phyloP scores from a whole-genome alignment of 2,888 invertebrate genomes.

The Pandemis heparana region DNA sequence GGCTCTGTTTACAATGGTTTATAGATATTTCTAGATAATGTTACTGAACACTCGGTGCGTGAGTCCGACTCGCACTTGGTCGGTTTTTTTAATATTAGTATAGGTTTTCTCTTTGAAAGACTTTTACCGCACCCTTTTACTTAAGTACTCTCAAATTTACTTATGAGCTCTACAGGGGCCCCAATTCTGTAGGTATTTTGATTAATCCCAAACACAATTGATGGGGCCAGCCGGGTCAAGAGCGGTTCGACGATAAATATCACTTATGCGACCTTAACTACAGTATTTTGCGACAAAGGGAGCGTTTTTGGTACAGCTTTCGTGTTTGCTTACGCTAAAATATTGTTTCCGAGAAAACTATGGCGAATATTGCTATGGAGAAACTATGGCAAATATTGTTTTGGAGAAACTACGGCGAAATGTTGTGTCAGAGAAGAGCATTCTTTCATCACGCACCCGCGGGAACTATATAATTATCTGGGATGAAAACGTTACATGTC shows the following conservation, averaged over 20 bases:
- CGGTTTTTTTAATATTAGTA: too few relatives aligned
- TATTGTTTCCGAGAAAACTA: neutral
- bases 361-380: neutral
- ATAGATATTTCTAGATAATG: too few relatives aligned
- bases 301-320: neutral
- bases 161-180: neutral
- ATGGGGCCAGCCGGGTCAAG: slow-evolving; percentile 5
- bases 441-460: too few relatives aligned
- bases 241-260: slow-evolving; percentile 12
- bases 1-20: too few relatives aligned
- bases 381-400: neutral
- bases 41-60: too few relatives aligned
- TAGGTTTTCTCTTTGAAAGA: too few relatives aligned
- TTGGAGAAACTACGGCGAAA: too few relatives aligned
- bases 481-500: too few relatives aligned
- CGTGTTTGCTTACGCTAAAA: neutral
- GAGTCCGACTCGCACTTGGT: too few relatives aligned
- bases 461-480: too few relatives aligned
- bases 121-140: neutral
- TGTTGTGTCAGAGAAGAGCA: too few relatives aligned
- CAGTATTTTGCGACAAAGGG: neutral
- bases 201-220: slow-evolving; percentile 10
- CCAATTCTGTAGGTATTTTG: slow-evolving; percentile 6
- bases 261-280: slow-evolving; percentile 2
- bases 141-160: neutral